phyloP scores from a whole-genome alignment of 2,113 vertebrate genomes.

The Colinus virginianus region DNA sequence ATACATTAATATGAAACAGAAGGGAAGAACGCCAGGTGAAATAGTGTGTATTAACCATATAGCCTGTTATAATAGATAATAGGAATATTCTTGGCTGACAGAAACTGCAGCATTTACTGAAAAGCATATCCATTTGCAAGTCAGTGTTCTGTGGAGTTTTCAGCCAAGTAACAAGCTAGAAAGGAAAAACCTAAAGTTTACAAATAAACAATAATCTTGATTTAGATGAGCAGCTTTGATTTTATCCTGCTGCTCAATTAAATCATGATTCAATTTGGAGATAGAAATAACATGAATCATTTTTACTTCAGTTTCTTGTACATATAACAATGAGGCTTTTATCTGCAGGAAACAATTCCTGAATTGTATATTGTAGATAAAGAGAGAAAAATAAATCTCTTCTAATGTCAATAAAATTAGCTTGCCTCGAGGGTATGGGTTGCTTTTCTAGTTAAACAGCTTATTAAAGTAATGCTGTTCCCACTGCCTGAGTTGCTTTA shows the following conservation, averaged over 20 bases:
- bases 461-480: not conserved
- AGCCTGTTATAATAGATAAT: not conserved
- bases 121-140: slow-evolving; percentile 16
- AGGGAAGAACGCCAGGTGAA: not conserved
- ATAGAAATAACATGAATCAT: slow-evolving; percentile 25
- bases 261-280: slow-evolving; percentile 25
- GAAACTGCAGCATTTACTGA: slow-evolving; percentile 27
- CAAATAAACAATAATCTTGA: slow-evolving; percentile 17
- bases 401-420: slow-evolving; percentile 60
- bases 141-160: slow-evolving; percentile 3
- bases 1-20: not conserved
- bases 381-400: slow-evolving; percentile 66
- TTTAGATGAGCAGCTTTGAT: slow-evolving; percentile 21
- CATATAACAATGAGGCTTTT: slow-evolving; percentile 58
- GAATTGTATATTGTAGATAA: slow-evolving; percentile 51
- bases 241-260: slow-evolving; percentile 35
- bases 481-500: not conserved
- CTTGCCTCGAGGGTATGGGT: slow-evolving; percentile 22
- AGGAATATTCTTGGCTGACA: not conserved
- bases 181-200: not conserved
- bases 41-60: not conserved
- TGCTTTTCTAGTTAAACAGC: slow-evolving; percentile 31
- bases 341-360: slow-evolving; percentile 65
- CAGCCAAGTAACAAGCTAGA: not conserved
- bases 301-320: slow-evolving; percentile 58